Evolutionary conservation across 2,797 vertebrate species (phyloP).

Genomic region (Acridotheres tristis): DNA sequence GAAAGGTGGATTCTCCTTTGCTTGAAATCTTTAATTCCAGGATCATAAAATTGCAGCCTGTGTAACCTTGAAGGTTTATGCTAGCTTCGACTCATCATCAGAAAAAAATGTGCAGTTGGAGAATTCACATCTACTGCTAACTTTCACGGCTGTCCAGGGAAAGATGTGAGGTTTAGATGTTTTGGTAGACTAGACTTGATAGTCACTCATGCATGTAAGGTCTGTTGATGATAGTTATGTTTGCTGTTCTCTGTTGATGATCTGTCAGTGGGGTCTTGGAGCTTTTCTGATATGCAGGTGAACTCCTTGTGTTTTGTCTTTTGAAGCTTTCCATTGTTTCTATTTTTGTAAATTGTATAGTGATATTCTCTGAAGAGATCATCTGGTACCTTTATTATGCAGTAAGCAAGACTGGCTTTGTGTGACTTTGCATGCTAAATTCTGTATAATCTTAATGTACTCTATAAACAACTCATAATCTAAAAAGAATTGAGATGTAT

Average conservation of each 20-base stretch:
- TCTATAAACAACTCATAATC: constrained; percentile 38
- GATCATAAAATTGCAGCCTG: background rate
- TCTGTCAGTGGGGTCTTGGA: background rate
- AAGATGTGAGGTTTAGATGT: background rate
- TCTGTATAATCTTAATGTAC: background rate
- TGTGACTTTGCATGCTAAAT: constrained; percentile 19
- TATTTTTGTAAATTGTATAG: background rate
- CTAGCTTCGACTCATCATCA: background rate
- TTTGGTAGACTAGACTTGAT: background rate
- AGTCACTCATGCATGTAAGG: background rate
- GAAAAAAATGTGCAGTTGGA: background rate
- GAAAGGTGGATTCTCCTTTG: background rate
- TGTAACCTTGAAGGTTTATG: background rate
- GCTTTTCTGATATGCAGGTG: background rate
- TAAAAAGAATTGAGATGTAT: constrained; percentile 25
- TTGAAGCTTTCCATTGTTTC: background rate
- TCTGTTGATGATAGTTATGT: background rate
- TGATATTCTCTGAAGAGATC: background rate
- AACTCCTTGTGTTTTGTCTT: background rate
- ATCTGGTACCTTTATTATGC: background rate
- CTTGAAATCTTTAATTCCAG: constrained; percentile 1
- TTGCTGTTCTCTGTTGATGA: background rate
- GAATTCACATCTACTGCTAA: background rate
- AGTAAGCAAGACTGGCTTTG: background rate
- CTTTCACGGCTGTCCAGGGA: background rate